phyloP scores from a whole-genome alignment of 2,888 invertebrate species.

The Diarsia rubi region DNA sequence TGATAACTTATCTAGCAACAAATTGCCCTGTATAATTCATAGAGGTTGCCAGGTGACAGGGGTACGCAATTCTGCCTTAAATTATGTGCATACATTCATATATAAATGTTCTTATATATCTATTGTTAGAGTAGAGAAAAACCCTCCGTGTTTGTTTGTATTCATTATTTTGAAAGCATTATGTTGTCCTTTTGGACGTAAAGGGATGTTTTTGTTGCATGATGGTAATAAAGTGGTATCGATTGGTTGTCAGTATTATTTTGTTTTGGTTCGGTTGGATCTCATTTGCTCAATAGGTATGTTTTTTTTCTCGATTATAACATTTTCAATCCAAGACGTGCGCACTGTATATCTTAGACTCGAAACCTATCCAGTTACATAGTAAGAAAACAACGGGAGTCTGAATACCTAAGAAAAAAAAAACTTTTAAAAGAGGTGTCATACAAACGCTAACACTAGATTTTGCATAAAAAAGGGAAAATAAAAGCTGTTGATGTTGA shows the following conservation, averaged over 20 bases:
- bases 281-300: neutral
- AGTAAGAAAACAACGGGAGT: neutral
- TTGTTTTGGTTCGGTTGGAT: conserved; percentile 40
- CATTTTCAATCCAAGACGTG: neutral
- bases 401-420: neutral
- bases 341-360: neutral
- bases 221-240: conserved; percentile 61
- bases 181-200: conserved; percentile 67
- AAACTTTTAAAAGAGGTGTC: neutral
- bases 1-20: conserved; percentile 82
- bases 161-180: conserved; percentile 82
- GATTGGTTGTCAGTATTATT: conserved; percentile 25
- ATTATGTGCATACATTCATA: conserved; percentile 81
- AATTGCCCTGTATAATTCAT: conserved; percentile 86
- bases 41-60: conserved; percentile 82
- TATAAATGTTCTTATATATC: conserved; percentile 61
- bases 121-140: conserved; percentile 69
- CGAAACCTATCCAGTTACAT: neutral
- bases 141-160: conserved; percentile 66
- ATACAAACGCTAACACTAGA: neutral
- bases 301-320: no score
- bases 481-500: neutral
- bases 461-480: neutral
- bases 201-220: conserved; percentile 59
- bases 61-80: conserved; percentile 76